phyloP scores from a whole-genome alignment of 2,888 invertebrate genomes.

The Agrochola litura region DNA sequence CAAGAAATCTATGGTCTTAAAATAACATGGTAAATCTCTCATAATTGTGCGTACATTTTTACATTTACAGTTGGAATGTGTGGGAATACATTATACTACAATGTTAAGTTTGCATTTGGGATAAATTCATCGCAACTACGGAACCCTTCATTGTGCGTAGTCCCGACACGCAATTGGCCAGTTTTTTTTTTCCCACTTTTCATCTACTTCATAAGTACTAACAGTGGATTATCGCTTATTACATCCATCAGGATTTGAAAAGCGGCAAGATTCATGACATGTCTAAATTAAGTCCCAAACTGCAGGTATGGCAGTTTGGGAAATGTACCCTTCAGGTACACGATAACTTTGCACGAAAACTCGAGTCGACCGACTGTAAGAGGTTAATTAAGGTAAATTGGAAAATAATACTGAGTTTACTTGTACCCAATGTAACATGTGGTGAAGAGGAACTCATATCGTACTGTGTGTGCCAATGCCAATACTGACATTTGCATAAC shows the following conservation, averaged over 20 bases:
- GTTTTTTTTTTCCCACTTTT: too few relatives aligned
- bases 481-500: constrained; percentile 74
- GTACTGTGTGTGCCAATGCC: constrained; percentile 30
- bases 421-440: constrained; percentile 11
- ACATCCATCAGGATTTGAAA: too few relatives aligned
- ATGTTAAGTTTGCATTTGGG: too few relatives aligned
- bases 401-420: constrained; percentile 4
- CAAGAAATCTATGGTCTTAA: too few relatives aligned
- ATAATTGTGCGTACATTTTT: too few relatives aligned
- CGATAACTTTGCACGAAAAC: not conserved
- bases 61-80: too few relatives aligned
- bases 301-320: not conserved
- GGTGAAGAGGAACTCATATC: constrained; percentile 26
- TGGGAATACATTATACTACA: too few relatives aligned
- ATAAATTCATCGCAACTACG: too few relatives aligned
- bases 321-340: not conserved
- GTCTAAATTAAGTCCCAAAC: not conserved
- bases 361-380: not conserved
- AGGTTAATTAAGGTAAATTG: too few relatives aligned
- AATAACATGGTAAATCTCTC: too few relatives aligned
- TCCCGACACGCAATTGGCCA: too few relatives aligned
- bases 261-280: not conserved
- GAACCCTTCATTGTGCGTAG: too few relatives aligned
- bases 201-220: not conserved
- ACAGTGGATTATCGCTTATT: not conserved